A percentile compares a stretch with the other conserved stretches of the same genome.
Conservation (phyloP, 2,113 vertebrate genomes). For the Saguinus imperator region DNA sequence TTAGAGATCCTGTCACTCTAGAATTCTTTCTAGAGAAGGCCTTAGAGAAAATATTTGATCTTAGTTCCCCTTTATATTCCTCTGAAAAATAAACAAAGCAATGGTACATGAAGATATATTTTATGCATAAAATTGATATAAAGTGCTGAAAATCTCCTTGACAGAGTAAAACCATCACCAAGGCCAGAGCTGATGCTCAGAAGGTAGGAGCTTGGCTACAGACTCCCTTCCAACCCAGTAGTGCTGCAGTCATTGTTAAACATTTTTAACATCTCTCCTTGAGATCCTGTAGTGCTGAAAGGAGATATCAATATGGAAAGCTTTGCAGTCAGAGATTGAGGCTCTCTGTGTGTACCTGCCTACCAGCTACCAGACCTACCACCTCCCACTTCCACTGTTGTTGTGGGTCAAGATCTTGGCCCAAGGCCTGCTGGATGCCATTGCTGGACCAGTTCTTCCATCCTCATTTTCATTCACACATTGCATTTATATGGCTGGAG, state of each 20-base stretch:
- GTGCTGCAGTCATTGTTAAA: accelerated
- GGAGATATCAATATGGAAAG: background rate
- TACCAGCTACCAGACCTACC: background rate
- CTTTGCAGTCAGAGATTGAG: accelerated
- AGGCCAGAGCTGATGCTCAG: background rate
- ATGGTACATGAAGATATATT: background rate
- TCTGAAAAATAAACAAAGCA: background rate
- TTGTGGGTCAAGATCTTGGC: background rate
- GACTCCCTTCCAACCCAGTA: background rate
- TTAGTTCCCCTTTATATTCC: background rate
- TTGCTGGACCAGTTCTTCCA: accelerated
- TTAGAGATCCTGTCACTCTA: background rate
- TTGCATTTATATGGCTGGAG: background rate
- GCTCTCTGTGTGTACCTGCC: accelerated
- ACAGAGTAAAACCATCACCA: background rate
- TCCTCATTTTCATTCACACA: no score
- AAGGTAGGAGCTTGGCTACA: no score
- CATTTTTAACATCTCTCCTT: background rate
- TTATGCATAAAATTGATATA: background rate
- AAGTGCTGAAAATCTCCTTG: background rate
- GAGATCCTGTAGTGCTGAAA: background rate
- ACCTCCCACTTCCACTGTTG: background rate
- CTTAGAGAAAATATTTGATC: background rate
- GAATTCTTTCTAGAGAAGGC: background rate
- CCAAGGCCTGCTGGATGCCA: background rate